Evolutionary conservation across 2,797 vertebrate genomes (phyloP), one percentile per base, ranked within the genome.

Genomic region (Anguilla pacifica): DNA sequence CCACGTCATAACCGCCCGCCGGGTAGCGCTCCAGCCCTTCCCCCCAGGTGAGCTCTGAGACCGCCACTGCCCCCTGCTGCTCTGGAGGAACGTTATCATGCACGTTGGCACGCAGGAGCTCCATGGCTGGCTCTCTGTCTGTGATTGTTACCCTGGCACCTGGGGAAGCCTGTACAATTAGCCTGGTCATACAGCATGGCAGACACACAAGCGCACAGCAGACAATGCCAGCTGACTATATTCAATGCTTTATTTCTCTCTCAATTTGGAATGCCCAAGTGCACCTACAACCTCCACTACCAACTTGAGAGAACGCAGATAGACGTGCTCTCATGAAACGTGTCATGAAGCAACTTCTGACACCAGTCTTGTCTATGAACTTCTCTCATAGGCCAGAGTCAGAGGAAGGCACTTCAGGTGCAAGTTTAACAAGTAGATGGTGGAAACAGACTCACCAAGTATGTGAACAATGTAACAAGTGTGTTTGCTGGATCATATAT

Each of bases 31-130:
- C 94, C 6, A 99, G 93, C 51, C 94, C 92, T 79, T 96, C 94
- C 0, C 99, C 98, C 99, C 99, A 99, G 0, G 95, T 97, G 90
- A 99, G 95, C 90, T 99, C 98, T 0, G 96, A 97, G 79, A 99
- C 97, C 0, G 89, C 92, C 10, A 92, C 96, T 35, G 94, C 96
- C 0, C 89, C 91, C 77, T 91, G 94, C 13, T 94, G 87, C 4
- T 96, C 94, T 0, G 93, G 46, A 67, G 97, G 96, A 81, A 99
- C 88, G 91, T 99, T 99, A 3, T 96, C 96, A 90, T 94, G 91
- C 22, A 99, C 97, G 0, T 99, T 99, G 72, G 96, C 91, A 0
- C 96, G 92, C 28, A 99, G 95, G 91, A 99, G 96, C 6, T 97
- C 96, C 93, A 99, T 90, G 0, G 98, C 97, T 2, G 97, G 93